A percentile compares a stretch with the other conserved stretches of the same genome.
phyloP scores from a whole-genome alignment of 2,113 vertebrate genomes.

The Tychaedon coryphoeus region DNA sequence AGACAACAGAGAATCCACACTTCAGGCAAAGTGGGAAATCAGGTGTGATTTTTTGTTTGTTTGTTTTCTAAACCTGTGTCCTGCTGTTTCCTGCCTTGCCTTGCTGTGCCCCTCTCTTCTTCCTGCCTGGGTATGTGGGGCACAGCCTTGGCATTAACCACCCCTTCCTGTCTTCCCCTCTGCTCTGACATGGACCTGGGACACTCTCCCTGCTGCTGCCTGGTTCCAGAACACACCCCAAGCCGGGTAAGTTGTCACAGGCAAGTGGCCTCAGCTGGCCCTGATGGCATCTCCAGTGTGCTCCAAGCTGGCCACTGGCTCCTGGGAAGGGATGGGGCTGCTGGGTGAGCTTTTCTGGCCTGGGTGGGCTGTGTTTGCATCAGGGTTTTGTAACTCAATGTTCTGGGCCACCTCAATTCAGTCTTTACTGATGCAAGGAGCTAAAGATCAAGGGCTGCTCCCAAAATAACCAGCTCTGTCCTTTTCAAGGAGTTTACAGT shows the following conservation, averaged over 20 bases:
- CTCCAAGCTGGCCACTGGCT: not conserved
- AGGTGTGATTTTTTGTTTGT: not conserved
- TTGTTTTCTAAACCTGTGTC: not conserved
- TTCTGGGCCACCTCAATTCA: not conserved
- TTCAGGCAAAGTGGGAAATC: not conserved
- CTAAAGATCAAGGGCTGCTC: not conserved
- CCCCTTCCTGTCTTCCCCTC: not conserved
- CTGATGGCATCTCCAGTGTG: not conserved
- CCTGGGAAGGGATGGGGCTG: not conserved
- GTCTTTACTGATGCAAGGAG: not conserved
- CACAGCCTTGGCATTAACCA: not conserved
- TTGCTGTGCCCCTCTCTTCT: not conserved
- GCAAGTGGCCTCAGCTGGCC: not conserved
- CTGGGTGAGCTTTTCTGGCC: not conserved
- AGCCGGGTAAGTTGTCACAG: not conserved
- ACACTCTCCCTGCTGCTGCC: not conserved
- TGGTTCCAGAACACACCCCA: not conserved
- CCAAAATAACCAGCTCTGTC: not conserved
- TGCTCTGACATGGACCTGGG: not conserved
- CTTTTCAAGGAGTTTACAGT: slow-evolving; percentile 9
- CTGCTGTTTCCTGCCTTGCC: not conserved
- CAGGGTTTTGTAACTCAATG: not conserved
- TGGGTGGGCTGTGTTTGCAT: not conserved
- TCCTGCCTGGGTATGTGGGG: not conserved
- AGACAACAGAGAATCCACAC: not conserved